Evolutionary conservation across 2,888 invertebrate genomes (phyloP).

Genomic region (Gisinianus flammeolus): DNA sequence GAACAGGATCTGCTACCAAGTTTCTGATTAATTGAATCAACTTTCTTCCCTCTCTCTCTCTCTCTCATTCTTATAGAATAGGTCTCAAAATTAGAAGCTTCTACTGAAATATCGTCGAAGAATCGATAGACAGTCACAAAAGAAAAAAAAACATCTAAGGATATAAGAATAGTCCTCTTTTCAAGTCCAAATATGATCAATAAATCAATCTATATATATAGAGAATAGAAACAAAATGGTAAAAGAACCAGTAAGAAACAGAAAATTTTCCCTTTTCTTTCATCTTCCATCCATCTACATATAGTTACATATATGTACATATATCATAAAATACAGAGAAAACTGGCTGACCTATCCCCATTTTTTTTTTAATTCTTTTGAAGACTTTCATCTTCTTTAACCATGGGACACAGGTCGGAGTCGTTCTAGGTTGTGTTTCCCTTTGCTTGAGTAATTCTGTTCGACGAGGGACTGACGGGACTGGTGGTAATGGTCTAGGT

Average conservation of each 20-base stretch:
- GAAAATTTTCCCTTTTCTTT: too few species aligned
- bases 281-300: too few species aligned
- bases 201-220: constrained; percentile 23
- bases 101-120: background rate
- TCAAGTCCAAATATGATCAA: constrained; percentile 26
- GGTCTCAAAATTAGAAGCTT: too few species aligned
- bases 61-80: too few species aligned
- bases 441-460: background rate
- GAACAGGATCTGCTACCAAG: too few species aligned
- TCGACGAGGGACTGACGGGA: background rate
- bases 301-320: too few species aligned
- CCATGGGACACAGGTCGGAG: constrained; percentile 57
- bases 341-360: constrained; percentile 77
- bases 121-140: constrained; percentile 9
- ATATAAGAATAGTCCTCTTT: constrained; percentile 25
- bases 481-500: constrained; percentile 22
- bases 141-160: background rate
- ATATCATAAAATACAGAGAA: background rate
- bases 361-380: constrained; percentile 86
- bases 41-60: too few species aligned
- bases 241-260: background rate
- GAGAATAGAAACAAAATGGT: background rate
- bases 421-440: constrained; percentile 39
- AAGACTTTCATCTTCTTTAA: constrained; percentile 82
- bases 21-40: too few species aligned